Evolutionary conservation across 2,113 vertebrate species (phyloP).

Genomic region (Nothobranchius kuhntae): DNA sequence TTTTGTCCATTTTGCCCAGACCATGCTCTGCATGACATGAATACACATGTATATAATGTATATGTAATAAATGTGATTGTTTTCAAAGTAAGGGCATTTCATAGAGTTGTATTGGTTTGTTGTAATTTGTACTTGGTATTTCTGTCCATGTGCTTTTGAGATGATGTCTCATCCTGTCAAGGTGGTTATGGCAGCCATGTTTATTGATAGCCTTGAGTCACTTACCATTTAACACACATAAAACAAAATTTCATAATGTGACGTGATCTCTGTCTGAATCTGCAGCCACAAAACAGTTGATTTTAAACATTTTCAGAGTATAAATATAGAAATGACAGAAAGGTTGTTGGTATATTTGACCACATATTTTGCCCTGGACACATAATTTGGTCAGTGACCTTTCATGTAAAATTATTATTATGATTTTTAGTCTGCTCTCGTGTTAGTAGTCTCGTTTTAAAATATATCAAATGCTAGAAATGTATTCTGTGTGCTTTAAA

Average conservation of each 20-base stretch:
- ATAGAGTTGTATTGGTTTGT: conserved; percentile 8
- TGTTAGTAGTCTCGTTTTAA: not conserved
- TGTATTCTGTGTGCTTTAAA: too few relatives aligned
- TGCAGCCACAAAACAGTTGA: conserved; percentile 36
- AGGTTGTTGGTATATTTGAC: conserved; percentile 36
- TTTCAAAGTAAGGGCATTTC: not conserved
- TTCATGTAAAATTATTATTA: conserved; percentile 53
- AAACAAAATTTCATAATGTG: conserved; percentile 35
- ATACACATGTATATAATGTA: not conserved
- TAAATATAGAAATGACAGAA: conserved; percentile 52
- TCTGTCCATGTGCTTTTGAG: conserved; percentile 19
- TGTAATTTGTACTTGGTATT: not conserved
- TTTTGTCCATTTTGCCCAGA: too few relatives aligned
- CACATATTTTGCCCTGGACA: not conserved
- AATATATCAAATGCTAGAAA: not conserved
- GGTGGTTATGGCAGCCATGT: conserved; percentile 34
- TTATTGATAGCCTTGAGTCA: conserved; percentile 62
- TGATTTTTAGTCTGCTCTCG: conserved; percentile 23
- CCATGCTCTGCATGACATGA: too few relatives aligned
- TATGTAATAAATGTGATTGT: not conserved
- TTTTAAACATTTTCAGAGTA: conserved; percentile 41
- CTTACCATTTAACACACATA: conserved; percentile 20
- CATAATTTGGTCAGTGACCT: conserved; percentile 37
- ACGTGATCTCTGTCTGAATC: conserved; percentile 42
- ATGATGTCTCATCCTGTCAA: conserved; percentile 41